A percentile compares a stretch with the other conserved stretches of the same genome.
Evolutionary conservation across 1,140 invertebrate genomes (phyloP).

Genomic region (Conus betulinus): DNA sequence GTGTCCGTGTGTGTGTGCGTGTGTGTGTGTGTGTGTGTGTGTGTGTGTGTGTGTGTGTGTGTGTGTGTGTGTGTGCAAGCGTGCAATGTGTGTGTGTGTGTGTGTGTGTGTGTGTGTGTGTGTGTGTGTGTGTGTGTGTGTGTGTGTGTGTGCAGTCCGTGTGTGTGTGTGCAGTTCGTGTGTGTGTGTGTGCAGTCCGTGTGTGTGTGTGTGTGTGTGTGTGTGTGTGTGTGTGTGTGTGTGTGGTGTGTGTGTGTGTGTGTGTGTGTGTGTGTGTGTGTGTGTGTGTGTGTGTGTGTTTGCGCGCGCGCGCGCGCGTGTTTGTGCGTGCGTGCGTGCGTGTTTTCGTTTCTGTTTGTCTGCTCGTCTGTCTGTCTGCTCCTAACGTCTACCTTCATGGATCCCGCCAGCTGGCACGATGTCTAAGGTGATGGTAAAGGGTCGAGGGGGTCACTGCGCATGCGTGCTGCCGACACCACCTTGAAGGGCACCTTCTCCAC

Average conservation of each 20-base stretch:
- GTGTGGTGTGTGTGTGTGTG: background rate
- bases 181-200: too few relatives aligned
- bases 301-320: background rate
- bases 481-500: slow-evolving; percentile 17
- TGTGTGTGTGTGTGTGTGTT: background rate
- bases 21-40: background rate
- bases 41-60: too few relatives aligned
- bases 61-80: too few relatives aligned
- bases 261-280: background rate
- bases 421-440: background rate
- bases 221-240: background rate
- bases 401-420: background rate
- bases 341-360: background rate
- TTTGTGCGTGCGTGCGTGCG: background rate
- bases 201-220: background rate
- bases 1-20: background rate
- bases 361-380: background rate
- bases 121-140: too few relatives aligned
- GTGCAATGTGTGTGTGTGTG: too few relatives aligned
- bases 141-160: too few relatives aligned
- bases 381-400: background rate
- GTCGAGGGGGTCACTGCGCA: slow-evolving; percentile 4
- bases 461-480: background rate
- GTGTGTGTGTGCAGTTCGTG: too few relatives aligned
- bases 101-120: too few relatives aligned